A percentile compares a stretch with the other conserved stretches of the same genome.
These are phyloP conservation scores for Goniozus legneri DNA, from an alignment of 1,140 invertebrate species.

Conservation along the genomic window DNA sequence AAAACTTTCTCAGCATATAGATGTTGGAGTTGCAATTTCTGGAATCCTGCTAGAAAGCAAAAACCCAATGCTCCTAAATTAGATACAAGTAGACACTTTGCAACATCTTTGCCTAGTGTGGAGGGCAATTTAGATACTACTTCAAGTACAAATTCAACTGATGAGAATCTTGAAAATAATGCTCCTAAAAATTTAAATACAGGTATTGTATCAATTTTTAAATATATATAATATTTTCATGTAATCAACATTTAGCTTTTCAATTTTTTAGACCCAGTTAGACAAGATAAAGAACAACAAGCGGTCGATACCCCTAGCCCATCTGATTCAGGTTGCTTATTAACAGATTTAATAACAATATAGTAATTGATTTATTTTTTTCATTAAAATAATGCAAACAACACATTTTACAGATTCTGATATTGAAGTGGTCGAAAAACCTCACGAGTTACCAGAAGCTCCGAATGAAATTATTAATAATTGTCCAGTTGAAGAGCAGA, in stretches of 20 bases:
- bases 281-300: neutral
- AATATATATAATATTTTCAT: no score
- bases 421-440: constrained; percentile 42
- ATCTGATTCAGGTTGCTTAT: constrained; percentile 28
- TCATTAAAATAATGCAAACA: neutral
- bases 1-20: constrained; percentile 62
- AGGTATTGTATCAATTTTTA: neutral
- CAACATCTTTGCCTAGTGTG: neutral
- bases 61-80: constrained; percentile 70
- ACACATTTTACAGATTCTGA: constrained; percentile 32
- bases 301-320: constrained; percentile 6
- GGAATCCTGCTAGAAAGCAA: constrained; percentile 82
- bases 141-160: neutral
- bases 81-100: constrained; percentile 21
- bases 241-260: no score
- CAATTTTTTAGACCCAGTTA: neutral
- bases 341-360: neutral
- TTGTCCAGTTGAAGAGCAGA: constrained; percentile 2
- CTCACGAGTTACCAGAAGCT: constrained; percentile 17
- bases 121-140: neutral
- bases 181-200: neutral
- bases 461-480: constrained; percentile 18
- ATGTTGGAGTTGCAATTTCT: constrained; percentile 83
- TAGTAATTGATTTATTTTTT: neutral
- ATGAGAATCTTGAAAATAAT: neutral